These are phyloP conservation scores for Rhadina sibilatrix DNA, from an alignment of 2,113 vertebrate genomes.

Conservation along the genomic window DNA sequence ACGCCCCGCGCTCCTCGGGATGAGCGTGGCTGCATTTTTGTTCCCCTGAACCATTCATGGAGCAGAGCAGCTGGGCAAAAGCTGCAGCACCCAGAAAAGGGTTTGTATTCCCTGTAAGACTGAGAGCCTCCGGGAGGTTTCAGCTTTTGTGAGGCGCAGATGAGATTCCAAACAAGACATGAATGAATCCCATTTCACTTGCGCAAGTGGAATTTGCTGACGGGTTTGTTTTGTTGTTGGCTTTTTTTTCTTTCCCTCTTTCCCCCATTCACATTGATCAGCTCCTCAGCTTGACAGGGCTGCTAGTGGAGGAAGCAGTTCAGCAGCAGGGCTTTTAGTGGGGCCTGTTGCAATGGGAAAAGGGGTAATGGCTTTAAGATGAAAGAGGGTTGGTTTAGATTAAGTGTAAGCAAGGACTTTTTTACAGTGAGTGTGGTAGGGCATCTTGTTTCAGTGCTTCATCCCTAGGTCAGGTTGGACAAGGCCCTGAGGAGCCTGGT, in stretches of 20 bases:
- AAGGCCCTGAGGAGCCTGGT: not conserved
- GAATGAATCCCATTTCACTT: constrained; percentile 21
- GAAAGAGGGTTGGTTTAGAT: not conserved
- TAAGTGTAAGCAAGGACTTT: not conserved
- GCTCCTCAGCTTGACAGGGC: not conserved
- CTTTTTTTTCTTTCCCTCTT: not conserved
- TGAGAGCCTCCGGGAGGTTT: not conserved
- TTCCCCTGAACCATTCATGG: not conserved
- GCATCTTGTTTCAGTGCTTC: not conserved
- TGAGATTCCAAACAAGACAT: constrained; percentile 19
- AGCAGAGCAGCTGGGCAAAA: constrained; percentile 31
- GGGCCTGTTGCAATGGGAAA: not conserved
- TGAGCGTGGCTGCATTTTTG: not conserved
- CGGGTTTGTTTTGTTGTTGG: not conserved
- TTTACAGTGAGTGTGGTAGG: not conserved
- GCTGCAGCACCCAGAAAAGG: not conserved
- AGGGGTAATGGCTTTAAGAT: not conserved
- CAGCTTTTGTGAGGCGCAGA: constrained; percentile 19
- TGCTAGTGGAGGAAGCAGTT: not conserved
- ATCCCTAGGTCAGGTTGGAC: not conserved
- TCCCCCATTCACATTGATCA: not conserved
- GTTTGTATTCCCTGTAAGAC: not conserved
- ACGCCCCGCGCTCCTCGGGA: not conserved
- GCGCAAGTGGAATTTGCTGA: constrained; percentile 9
- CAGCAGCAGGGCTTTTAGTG: accelerated